phyloP scores from a whole-genome alignment of 2,113 vertebrate genomes.

The Prietella phreatophila region DNA sequence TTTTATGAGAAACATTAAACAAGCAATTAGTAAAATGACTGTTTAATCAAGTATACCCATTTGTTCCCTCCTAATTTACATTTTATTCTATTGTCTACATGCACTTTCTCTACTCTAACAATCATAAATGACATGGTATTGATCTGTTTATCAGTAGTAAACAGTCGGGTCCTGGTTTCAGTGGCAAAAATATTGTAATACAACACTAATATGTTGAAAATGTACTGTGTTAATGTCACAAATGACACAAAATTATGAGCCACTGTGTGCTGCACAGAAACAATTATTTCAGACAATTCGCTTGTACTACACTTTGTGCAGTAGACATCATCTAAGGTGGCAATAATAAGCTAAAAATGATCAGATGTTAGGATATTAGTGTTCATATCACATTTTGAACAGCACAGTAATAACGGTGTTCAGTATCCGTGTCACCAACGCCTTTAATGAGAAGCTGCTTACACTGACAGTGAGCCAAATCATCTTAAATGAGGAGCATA shows the following conservation, averaged over 20 bases:
- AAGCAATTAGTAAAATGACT: not conserved
- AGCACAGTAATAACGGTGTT: not conserved
- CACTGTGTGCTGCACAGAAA: not conserved
- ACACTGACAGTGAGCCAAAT: constrained; percentile 28
- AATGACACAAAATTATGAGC: not conserved
- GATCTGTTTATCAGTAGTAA: not conserved
- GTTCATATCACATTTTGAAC: not conserved
- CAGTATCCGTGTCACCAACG: not conserved
- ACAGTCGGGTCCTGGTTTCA: not conserved
- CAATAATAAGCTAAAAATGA: not conserved
- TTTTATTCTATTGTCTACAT: not conserved
- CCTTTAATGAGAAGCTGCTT: constrained; percentile 18
- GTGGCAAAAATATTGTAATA: not conserved
- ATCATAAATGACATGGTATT: not conserved
- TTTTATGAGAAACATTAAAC: no score
- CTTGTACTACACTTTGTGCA: not conserved
- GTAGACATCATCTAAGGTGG: not conserved
- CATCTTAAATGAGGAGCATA: constrained; percentile 33
- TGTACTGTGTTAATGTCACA: not conserved
- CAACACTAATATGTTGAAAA: not conserved
- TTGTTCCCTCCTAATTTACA: not conserved
- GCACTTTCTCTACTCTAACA: not conserved
- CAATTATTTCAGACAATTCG: not conserved
- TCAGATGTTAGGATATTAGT: not conserved
- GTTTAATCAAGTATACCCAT: not conserved